phyloP scores from a whole-genome alignment of 2,888 invertebrate species.

The Drosophila aldrichi region DNA sequence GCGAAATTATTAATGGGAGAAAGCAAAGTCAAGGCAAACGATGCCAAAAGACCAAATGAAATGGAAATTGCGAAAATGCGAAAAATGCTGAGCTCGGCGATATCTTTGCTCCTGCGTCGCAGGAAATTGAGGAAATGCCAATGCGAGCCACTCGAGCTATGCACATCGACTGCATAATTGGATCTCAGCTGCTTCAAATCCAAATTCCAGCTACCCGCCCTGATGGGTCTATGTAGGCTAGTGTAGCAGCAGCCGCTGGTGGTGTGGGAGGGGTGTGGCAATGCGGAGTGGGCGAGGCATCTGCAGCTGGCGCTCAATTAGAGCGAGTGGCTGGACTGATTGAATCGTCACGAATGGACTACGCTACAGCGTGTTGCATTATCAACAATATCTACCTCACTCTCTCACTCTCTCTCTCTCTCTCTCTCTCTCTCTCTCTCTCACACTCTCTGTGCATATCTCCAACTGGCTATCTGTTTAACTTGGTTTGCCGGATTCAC shows the following conservation, averaged over 20 bases:
- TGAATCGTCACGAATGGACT: conserved; percentile 32
- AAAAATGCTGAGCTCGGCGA: conserved; percentile 50
- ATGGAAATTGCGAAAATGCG: conserved; percentile 59
- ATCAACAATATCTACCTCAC: conserved; percentile 11
- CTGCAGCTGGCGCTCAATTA: conserved; percentile 63
- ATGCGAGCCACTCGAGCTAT: conserved; percentile 34
- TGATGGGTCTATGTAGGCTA: no score
- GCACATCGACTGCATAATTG: conserved; percentile 71
- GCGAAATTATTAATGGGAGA: conserved; percentile 49
- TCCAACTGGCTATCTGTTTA: neutral
- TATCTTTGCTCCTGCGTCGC: conserved; percentile 17
- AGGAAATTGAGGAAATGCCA: conserved; percentile 58
- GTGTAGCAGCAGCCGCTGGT: no score
- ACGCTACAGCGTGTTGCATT: conserved; percentile 16
- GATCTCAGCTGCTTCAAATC: conserved; percentile 22
- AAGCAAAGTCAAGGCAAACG: conserved; percentile 11
- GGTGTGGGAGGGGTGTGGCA: neutral
- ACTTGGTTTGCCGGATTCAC: conserved; percentile 16
- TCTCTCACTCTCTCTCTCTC: neutral
- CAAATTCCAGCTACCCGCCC: neutral
- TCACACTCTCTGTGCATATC: neutral
- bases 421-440: neutral
- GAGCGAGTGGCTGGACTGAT: conserved; percentile 61
- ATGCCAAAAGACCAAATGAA: conserved; percentile 34
- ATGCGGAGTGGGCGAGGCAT: neutral